Conservation (phyloP, 2,797 vertebrate species). For the Syngnathus acus region DNA sequence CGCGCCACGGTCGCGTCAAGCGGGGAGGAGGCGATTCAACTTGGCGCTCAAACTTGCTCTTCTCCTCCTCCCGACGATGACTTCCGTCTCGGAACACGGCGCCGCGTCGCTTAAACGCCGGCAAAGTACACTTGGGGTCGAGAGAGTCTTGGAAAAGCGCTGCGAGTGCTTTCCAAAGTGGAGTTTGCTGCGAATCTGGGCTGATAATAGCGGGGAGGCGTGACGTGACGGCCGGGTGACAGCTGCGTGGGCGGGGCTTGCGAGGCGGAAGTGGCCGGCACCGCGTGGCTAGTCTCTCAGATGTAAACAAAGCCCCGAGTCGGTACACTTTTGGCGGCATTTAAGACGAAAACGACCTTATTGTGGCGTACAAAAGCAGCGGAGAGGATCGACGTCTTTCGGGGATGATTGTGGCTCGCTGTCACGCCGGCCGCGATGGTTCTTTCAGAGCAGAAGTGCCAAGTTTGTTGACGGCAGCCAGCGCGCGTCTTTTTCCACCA, state of each 20-base stretch:
- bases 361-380: neutral
- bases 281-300: conserved; percentile 66
- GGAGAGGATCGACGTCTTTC: neutral
- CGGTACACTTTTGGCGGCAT: conserved; percentile 7
- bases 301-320: conserved; percentile 71
- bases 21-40: conserved; percentile 61
- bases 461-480: conserved; percentile 22
- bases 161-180: neutral
- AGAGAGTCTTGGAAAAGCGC: neutral
- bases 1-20: conserved; percentile 51
- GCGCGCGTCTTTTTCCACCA: conserved; percentile 12
- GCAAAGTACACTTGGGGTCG: neutral
- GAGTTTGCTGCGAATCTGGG: conserved; percentile 4
- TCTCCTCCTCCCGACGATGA: neutral
- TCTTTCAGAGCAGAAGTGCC: conserved; percentile 3
- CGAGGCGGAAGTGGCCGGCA: conserved; percentile 49
- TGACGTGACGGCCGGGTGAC: conserved; percentile 51
- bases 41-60: conserved; percentile 51
- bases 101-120: neutral
- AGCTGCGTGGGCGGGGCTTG: conserved; percentile 45
- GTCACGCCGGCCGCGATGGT: conserved; percentile 9
- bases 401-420: neutral
- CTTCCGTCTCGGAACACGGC: neutral
- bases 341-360: neutral
- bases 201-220: conserved; percentile 49